Evolutionary conservation across 1,140 invertebrate genomes (phyloP).

Genomic region (Phortica variegata): DNA sequence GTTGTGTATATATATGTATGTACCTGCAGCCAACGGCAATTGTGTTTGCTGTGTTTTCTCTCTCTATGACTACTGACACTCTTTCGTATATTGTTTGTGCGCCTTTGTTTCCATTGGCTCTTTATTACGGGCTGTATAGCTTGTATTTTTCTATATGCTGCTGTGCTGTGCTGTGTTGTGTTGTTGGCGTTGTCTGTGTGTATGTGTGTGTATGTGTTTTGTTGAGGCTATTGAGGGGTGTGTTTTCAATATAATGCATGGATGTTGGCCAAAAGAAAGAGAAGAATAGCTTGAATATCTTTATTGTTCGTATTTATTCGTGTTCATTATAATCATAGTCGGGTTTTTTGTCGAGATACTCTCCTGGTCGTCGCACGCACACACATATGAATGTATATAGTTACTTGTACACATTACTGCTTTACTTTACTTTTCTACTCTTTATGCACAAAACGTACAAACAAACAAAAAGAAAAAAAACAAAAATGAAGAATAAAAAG

Average conservation of each 20-base stretch:
- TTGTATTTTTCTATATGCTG: constrained; percentile 16
- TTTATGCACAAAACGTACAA: constrained; percentile 1
- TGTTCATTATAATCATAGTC: not conserved
- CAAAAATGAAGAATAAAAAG: too few species aligned
- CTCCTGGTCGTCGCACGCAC: too few species aligned
- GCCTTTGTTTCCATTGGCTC: constrained; percentile 54
- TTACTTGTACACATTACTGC: not conserved
- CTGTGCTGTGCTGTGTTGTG: constrained; percentile 15
- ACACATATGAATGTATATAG: not conserved
- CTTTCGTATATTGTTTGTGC: constrained; percentile 35
- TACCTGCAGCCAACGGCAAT: constrained; percentile 1
- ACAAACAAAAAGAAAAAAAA: too few species aligned
- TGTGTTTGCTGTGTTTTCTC: constrained; percentile 6
- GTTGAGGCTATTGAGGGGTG: constrained; percentile 52
- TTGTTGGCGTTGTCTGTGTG: constrained; percentile 47
- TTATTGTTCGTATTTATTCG: not conserved
- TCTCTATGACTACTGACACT: constrained; percentile 14
- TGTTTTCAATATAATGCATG: constrained; percentile 34
- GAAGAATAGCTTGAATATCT: constrained; percentile 30
- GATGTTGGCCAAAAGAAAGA: constrained; percentile 16
- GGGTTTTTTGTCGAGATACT: too few species aligned
- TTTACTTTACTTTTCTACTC: constrained; percentile 2
- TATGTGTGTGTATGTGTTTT: too few species aligned
- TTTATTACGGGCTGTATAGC: constrained; percentile 26
- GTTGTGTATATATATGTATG: too few species aligned